Evolutionary conservation across 2,113 vertebrate species (phyloP).

Genomic region (Megaptera novaeangliae): DNA sequence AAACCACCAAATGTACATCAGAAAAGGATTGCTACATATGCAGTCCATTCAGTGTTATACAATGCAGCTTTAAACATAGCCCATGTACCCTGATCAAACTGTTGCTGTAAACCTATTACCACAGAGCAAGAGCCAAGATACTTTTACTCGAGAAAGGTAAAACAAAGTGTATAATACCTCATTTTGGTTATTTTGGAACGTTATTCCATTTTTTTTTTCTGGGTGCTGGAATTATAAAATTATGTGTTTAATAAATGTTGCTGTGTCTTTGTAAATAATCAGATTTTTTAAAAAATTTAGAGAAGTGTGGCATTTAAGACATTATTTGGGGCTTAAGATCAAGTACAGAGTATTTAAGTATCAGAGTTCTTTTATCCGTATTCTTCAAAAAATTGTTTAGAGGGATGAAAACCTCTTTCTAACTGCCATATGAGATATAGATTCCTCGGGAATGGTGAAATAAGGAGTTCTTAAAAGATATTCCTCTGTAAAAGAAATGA

Average conservation of each 20-base stretch:
- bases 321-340: neutral
- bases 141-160: neutral
- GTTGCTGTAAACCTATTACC: neutral
- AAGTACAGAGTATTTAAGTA: neutral
- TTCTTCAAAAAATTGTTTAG: neutral
- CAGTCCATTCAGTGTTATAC: neutral
- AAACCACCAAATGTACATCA: neutral
- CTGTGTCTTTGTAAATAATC: neutral
- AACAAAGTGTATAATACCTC: neutral
- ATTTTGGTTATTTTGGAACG: slow-evolving; percentile 6
- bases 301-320: neutral
- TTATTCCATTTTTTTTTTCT: neutral
- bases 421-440: neutral
- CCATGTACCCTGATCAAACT: neutral
- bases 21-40: neutral
- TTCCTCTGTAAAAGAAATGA: neutral
- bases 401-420: neutral
- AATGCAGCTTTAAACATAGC: neutral
- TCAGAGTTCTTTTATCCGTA: neutral
- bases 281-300: neutral
- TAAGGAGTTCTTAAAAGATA: neutral
- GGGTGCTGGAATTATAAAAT: neutral
- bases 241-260: neutral
- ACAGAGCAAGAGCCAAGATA: neutral
- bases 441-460: neutral